phyloP scores from a whole-genome alignment of 2,888 invertebrate species.

The Lasius fuliginosus region DNA sequence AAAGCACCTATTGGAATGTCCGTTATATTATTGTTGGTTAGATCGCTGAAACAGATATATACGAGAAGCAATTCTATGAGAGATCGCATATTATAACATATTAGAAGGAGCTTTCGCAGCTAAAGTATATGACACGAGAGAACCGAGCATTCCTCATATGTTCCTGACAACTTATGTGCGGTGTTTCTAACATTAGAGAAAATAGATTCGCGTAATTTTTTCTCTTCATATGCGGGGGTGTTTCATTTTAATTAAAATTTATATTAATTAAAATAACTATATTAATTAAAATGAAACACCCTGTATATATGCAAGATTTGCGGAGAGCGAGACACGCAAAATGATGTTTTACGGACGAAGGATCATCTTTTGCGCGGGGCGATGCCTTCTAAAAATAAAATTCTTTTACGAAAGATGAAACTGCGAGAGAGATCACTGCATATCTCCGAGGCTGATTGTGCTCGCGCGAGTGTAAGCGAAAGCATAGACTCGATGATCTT shows the following conservation, averaged over 20 bases:
- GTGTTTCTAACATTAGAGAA: neutral
- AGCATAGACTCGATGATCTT: neutral
- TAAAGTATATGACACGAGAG: neutral
- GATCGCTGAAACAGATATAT: slow-evolving; percentile 89
- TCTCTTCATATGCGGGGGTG: neutral
- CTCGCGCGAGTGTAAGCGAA: neutral
- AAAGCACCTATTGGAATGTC: slow-evolving; percentile 91
- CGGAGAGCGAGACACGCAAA: neutral
- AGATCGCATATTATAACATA: too few relatives aligned
- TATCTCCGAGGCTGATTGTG: neutral
- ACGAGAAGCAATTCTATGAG: neutral
- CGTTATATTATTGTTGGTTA: slow-evolving; percentile 94
- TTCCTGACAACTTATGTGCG: neutral
- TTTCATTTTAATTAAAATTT: too few relatives aligned
- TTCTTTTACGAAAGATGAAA: slow-evolving; percentile 17
- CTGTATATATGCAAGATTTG: neutral
- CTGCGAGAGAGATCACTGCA: slow-evolving; percentile 25
- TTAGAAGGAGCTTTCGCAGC: neutral
- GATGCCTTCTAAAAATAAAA: slow-evolving; percentile 33
- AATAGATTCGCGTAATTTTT: neutral
- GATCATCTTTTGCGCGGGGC: slow-evolving; percentile 3
- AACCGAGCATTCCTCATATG: neutral
- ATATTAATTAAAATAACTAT: too few relatives aligned
- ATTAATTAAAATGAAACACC: too few relatives aligned
- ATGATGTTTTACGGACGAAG: neutral